Conservation (phyloP, 2,113 vertebrate genomes). For the Alaudala cheleensis region DNA sequence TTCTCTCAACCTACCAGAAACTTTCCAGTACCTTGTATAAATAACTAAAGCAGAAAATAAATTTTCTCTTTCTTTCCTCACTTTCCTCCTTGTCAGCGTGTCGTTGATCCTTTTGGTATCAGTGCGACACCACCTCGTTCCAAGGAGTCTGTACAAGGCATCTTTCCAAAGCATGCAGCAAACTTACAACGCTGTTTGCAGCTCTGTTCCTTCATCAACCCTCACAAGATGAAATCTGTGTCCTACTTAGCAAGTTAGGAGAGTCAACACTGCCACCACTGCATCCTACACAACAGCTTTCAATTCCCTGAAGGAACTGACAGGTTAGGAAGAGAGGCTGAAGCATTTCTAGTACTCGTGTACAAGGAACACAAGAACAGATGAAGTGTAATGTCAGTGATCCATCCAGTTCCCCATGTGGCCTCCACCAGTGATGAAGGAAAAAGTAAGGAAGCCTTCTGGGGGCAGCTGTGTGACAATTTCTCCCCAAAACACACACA, state of each 20-base stretch:
- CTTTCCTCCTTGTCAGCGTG: too few relatives aligned
- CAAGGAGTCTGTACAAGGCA: background rate
- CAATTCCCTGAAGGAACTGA: constrained; percentile 13
- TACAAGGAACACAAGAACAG: background rate
- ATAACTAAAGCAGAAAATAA: too few relatives aligned
- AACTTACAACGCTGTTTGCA: accelerated
- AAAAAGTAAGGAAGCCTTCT: background rate
- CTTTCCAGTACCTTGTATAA: too few relatives aligned
- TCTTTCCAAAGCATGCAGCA: background rate
- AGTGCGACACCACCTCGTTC: background rate
- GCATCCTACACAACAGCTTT: background rate
- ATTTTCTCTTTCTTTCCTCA: too few relatives aligned
- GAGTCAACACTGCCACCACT: background rate
- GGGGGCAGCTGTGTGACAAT: background rate
- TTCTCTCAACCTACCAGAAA: too few relatives aligned
- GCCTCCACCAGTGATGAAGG: background rate
- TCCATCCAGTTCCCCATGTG: background rate
- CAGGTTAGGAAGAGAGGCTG: background rate
- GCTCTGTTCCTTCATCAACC: background rate
- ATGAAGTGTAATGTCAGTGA: background rate
- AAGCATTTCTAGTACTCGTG: constrained; percentile 7
- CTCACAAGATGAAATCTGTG: background rate
- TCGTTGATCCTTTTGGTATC: too few relatives aligned
- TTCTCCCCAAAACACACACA: background rate
- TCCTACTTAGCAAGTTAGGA: background rate